Base-by-base conservation (phyloP, 92 coral and sea anemone species). In the Micromussa lordhowensis region DNA sequence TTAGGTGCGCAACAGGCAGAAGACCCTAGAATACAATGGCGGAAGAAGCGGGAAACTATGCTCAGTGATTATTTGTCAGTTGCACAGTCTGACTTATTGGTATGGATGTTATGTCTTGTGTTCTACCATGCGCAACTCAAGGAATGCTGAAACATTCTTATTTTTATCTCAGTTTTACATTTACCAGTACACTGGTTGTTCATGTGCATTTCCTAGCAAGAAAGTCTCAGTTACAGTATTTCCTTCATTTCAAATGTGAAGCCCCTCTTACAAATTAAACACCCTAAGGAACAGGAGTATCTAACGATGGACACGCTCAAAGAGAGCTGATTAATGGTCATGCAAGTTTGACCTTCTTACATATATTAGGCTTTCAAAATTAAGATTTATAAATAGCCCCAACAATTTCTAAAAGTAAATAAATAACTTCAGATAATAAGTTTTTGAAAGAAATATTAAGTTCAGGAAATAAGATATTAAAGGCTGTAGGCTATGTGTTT, bases 11-110 rank as follows among this genome's bases (percentile, higher is more conserved):
- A 93, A 63, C 99, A 97, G 77, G 70, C 86, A 29, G 98, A 97
- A 79, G 99, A 97, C 63, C 99, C 99, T 8, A 90, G 99, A 77
- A 87, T 91, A 48, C 96, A 96, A 79, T 97, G 99, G 99, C 90
- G 85, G 80, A 90, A 91, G 69, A 91, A 90, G 55, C 94, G 96
- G 38, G 98, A 94, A 74, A 93, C 90, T 74, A 97, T 97, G 99
- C 87, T 97, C 69, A 90, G 88, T 55, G 96, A 97, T n/a, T 97
- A 97, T 63, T 61, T 97, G 40, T 54, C 78, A 18, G 88, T 97
- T 31, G 95, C 98, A 82, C 98, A 97, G 77, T 90, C 90, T 76
- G 96, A 96, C 78, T 87, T 77, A 77, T n/a, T 79, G 75, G 29
- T 63, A 29, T 51, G 86, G 29, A 54, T 29, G 77, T 40, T 49